Percentiles rank a stretch among this genome's conserved stretches.
Conservation (phyloP, 2,888 invertebrate species). For the Crepidodera aurea region DNA sequence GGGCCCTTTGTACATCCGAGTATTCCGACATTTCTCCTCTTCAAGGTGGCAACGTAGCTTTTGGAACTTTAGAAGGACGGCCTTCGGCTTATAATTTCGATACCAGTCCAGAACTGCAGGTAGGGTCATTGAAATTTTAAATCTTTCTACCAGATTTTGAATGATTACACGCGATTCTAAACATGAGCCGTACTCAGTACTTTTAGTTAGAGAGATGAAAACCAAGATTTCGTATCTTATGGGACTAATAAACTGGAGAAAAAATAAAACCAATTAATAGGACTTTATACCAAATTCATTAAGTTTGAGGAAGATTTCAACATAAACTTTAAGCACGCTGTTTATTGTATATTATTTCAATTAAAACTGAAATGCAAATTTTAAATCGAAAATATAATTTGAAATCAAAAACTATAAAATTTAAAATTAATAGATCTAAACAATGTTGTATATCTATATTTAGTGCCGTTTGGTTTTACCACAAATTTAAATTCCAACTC, state of each 20-base stretch:
- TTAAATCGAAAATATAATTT: too few species aligned
- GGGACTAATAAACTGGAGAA: too few species aligned
- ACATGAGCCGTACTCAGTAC: background rate
- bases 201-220: too few species aligned
- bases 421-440: background rate
- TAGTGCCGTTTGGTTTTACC: too few species aligned
- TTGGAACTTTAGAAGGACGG: conserved; percentile 92
- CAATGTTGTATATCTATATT: too few species aligned
- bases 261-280: too few species aligned
- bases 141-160: background rate
- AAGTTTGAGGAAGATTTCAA: too few species aligned
- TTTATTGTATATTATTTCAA: too few species aligned
- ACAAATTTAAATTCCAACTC: conserved; percentile 69
- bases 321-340: too few species aligned
- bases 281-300: too few species aligned
- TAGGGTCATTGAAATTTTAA: conserved; percentile 57
- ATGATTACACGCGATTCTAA: background rate
- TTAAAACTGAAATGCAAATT: too few species aligned
- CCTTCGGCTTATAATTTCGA: conserved; percentile 94
- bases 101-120: conserved; percentile 88
- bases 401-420: background rate
- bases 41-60: conserved; percentile 92
- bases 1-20: conserved; percentile 97
- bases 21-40: conserved; percentile 97
- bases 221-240: too few species aligned